Evolutionary conservation across 2,797 vertebrate species (phyloP).

Genomic region (Poecile montanus): DNA sequence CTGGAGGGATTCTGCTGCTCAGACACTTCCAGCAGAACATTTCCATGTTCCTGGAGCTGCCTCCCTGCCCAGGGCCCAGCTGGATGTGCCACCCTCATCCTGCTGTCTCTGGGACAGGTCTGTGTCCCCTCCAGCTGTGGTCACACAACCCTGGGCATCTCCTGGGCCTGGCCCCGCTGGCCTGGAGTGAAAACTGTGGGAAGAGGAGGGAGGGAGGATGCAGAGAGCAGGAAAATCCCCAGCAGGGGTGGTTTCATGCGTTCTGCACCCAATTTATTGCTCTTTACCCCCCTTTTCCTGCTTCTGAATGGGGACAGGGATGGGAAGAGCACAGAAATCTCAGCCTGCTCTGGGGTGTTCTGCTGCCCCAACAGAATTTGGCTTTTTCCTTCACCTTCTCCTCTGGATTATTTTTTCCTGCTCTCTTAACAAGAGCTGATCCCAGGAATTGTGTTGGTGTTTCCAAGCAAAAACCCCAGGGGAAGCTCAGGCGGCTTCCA

Average conservation of each 20-base stretch:
- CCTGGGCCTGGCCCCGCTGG: background rate
- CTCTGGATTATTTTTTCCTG: background rate
- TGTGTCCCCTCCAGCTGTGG: fast-evolving
- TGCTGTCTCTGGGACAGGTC: background rate
- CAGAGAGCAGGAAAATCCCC: background rate
- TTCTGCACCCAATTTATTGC: no score
- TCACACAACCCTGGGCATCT: no score
- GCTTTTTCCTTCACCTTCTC: background rate
- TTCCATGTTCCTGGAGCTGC: background rate
- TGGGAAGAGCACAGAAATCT: background rate
- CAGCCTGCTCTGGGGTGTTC: background rate
- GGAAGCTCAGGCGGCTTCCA: background rate
- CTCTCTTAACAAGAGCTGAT: background rate
- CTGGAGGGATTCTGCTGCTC: background rate
- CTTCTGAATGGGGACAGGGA: background rate
- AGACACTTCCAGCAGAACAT: fast-evolving
- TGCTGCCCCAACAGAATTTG: background rate
- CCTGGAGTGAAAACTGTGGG: fast-evolving
- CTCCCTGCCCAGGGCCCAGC: background rate
- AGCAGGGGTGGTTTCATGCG: background rate
- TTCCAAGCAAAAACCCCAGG: background rate
- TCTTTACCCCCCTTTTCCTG: background rate
- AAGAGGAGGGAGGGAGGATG: background rate
- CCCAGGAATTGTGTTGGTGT: fast-evolving
- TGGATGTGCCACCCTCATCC: background rate